phyloP scores from a whole-genome alignment of 2,888 invertebrate genomes.

The Cheilosia variabilis region DNA sequence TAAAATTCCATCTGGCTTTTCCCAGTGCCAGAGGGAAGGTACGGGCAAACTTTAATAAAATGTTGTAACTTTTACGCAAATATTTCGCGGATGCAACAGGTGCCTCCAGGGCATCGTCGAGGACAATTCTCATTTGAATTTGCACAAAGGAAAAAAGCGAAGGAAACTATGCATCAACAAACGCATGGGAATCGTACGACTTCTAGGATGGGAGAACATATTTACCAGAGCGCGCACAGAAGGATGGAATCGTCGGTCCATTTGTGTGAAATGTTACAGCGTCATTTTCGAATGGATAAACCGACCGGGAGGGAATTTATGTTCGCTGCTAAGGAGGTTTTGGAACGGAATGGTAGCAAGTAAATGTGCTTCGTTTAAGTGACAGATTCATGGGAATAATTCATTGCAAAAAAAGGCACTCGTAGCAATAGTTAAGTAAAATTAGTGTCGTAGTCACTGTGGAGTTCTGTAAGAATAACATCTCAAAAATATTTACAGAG shows the following conservation, averaged over 20 bases:
- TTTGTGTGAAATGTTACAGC: background rate
- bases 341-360: background rate
- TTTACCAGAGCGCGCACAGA: background rate
- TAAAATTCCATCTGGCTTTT: background rate
- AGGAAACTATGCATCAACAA: background rate
- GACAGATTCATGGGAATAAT: too few species aligned
- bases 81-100: background rate
- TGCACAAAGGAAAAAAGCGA: background rate
- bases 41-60: background rate
- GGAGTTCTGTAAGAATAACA: too few species aligned
- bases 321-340: background rate
- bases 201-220: conserved; percentile 20
- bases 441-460: too few species aligned
- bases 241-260: background rate
- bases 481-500: too few species aligned
- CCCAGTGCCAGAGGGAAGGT: background rate
- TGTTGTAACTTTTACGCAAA: background rate
- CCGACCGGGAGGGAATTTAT: background rate
- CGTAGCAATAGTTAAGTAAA: too few species aligned
- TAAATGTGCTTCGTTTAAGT: too few species aligned
- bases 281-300: too few species aligned
- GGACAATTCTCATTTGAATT: background rate
- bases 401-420: too few species aligned
- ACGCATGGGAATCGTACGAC: conserved; percentile 16
- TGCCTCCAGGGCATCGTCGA: background rate